phyloP scores from a whole-genome alignment of 2,888 invertebrate genomes.

The Tetramorium bicarinatum region DNA sequence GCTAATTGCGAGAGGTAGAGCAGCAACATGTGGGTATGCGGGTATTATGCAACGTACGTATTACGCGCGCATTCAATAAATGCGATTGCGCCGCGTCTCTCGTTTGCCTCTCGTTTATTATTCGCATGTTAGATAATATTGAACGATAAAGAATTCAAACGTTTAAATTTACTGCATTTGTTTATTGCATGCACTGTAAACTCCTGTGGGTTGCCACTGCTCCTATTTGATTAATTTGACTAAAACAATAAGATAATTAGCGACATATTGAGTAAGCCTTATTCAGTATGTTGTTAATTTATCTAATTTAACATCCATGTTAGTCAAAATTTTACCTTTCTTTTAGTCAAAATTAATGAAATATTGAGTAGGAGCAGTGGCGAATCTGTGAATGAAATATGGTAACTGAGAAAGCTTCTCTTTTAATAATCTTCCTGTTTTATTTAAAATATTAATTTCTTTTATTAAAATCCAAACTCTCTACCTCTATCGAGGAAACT shows the following conservation, averaged over 20 bases:
- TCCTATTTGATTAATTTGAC: too few relatives aligned
- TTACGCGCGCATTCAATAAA: conserved; percentile 12
- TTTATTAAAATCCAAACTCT: neutral
- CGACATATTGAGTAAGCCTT: too few relatives aligned
- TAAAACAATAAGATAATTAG: too few relatives aligned
- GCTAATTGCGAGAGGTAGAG: conserved; percentile 23
- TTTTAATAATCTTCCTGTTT: neutral
- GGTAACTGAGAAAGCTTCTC: neutral
- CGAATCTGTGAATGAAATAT: neutral
- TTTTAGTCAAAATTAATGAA: too few relatives aligned
- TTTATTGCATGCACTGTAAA: neutral
- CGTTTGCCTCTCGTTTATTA: neutral
- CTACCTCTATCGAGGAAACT: neutral
- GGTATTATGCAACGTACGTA: conserved; percentile 16
- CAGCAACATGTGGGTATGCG: neutral
- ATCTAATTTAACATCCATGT: too few relatives aligned
- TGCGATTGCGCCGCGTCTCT: neutral
- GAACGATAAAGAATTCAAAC: neutral
- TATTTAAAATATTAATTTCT: neutral
- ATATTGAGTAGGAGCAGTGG: too few relatives aligned
- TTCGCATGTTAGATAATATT: neutral
- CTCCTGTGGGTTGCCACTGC: too few relatives aligned
- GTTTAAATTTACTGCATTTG: neutral
- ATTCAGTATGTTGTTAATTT: too few relatives aligned
- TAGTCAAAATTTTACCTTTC: too few relatives aligned